A percentile compares a stretch with the other conserved stretches of the same genome.
Conservation (phyloP, 2,113 vertebrate species). For the Indri indri region DNA sequence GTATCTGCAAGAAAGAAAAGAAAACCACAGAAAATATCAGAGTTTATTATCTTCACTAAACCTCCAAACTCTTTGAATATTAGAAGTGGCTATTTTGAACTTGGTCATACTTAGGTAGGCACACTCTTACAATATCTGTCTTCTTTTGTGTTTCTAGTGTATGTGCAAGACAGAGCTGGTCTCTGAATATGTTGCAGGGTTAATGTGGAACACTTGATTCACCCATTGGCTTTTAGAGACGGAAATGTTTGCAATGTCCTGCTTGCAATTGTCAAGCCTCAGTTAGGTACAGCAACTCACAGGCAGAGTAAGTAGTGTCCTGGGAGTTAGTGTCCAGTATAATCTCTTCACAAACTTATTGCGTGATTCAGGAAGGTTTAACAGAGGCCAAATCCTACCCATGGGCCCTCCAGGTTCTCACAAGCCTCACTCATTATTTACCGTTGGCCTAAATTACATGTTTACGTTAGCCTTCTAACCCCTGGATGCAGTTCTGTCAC, state of each 20-base stretch:
- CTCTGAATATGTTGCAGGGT: neutral
- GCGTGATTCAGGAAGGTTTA: neutral
- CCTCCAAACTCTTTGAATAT: neutral
- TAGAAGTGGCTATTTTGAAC: neutral
- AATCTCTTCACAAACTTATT: neutral
- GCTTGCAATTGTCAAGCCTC: neutral
- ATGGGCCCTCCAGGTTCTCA: neutral
- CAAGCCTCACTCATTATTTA: neutral
- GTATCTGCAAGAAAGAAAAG: neutral
- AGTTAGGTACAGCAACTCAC: neutral
- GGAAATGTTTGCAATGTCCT: neutral
- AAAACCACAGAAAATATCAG: neutral
- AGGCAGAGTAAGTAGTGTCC: neutral
- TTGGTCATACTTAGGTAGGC: neutral
- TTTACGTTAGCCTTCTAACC: neutral
- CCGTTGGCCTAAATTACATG: neutral
- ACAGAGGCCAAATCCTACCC: neutral
- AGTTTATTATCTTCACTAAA: slow-evolving; percentile 12
- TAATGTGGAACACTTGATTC: neutral
- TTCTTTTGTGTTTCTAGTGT: neutral
- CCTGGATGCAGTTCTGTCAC: neutral
- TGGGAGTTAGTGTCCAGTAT: neutral
- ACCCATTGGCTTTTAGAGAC: neutral
- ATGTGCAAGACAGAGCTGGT: neutral
- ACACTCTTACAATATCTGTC: neutral